These are phyloP conservation scores for Aeoliscus strigatus DNA, from an alignment of 2,797 vertebrate genomes.

Conservation along the genomic window DNA sequence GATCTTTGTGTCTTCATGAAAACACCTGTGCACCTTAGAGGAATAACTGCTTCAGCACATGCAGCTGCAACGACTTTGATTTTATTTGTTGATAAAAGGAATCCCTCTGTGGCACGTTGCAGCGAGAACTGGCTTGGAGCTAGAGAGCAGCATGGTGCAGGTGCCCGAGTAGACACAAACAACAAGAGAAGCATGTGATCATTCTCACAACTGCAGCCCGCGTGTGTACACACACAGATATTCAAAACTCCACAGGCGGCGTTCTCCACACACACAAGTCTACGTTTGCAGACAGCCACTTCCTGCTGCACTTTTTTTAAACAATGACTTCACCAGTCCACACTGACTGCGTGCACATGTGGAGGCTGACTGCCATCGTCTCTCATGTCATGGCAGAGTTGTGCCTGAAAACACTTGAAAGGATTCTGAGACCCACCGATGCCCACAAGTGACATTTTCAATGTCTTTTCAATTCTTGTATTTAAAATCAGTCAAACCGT, in stretches of 20 bases:
- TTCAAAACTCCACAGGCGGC: background rate
- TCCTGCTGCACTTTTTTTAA: conserved; percentile 26
- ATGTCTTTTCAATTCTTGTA: no score
- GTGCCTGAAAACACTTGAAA: conserved; percentile 4
- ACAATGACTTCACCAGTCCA: conserved; percentile 33
- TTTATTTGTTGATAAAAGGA: conserved; percentile 22
- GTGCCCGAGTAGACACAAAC: conserved; percentile 19
- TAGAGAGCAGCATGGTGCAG: conserved; percentile 7
- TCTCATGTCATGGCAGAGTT: background rate
- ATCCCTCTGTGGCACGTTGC: conserved; percentile 11
- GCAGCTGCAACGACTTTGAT: conserved; percentile 34
- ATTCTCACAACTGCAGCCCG: background rate
- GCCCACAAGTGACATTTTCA: no score
- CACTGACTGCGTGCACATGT: conserved; percentile 13
- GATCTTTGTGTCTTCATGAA: conserved; percentile 2
- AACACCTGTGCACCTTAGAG: conserved; percentile 34
- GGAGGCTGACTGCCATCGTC: background rate
- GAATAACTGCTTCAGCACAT: conserved; percentile 11
- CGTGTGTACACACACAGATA: background rate
- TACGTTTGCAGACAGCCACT: conserved; percentile 30
- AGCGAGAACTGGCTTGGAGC: conserved; percentile 3
- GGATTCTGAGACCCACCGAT: no score
- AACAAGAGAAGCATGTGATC: background rate
- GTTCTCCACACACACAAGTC: conserved; percentile 11
- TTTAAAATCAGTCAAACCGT: no score